Percentiles rank a stretch among this genome's conserved stretches.
These are phyloP conservation scores for Diabrotica balteata DNA, from an alignment of 2,888 invertebrate species.

Conservation along the genomic window DNA sequence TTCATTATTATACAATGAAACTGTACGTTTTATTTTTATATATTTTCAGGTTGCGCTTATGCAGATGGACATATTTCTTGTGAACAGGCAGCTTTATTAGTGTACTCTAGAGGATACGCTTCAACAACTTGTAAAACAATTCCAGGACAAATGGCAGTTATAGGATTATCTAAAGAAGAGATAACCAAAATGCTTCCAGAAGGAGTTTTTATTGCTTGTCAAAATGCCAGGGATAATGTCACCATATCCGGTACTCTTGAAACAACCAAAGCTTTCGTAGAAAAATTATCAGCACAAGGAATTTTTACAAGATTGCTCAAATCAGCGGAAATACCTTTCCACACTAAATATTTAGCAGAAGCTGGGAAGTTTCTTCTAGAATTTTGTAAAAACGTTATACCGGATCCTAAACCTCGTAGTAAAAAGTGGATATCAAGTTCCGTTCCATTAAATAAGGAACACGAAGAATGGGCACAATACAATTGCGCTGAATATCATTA, in stretches of 20 bases:
- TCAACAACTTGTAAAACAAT: conserved; percentile 52
- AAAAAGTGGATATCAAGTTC: conserved; percentile 87
- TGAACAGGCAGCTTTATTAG: conserved; percentile 67
- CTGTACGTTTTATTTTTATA: no score
- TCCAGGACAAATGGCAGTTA: conserved; percentile 66
- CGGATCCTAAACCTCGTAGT: conserved; percentile 71
- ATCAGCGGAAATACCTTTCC: conserved; percentile 83
- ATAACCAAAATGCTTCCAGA: conserved; percentile 70
- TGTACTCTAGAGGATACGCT: conserved; percentile 66
- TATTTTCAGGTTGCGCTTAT: conserved; percentile 64
- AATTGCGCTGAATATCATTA: conserved; percentile 88
- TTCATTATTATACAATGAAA: no score
- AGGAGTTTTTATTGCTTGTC: conserved; percentile 85
- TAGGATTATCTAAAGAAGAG: conserved; percentile 63
- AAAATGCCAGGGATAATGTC: conserved; percentile 84
- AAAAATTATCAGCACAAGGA: conserved; percentile 69
- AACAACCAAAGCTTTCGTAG: conserved; percentile 71
- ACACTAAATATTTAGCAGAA: conserved; percentile 77
- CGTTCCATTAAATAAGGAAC: conserved; percentile 67
- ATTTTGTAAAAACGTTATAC: conserved; percentile 71
- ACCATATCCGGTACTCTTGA: conserved; percentile 90
- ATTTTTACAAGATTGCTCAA: conserved; percentile 81
- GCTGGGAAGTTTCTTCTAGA: conserved; percentile 67
- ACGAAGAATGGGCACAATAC: conserved; percentile 65
- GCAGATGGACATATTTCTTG: conserved; percentile 69